phyloP scores from a whole-genome alignment of 2,113 vertebrate genomes.

The Pungitius pungitius region DNA sequence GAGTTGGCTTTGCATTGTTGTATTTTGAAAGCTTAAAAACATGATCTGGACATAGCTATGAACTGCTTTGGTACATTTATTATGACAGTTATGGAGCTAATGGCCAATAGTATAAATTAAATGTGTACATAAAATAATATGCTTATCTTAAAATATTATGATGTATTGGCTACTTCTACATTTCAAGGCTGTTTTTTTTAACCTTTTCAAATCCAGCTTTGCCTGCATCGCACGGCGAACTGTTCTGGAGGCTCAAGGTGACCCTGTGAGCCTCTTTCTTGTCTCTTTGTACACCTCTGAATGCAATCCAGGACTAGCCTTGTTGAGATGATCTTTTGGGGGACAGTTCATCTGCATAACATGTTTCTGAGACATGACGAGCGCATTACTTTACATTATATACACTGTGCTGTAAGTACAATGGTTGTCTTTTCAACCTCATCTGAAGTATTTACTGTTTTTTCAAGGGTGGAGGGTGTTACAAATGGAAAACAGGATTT shows the following conservation, averaged over 20 bases:
- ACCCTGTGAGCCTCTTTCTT: neutral
- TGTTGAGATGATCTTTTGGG: slow-evolving; percentile 2
- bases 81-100: neutral
- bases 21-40: neutral
- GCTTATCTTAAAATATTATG: neutral
- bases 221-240: neutral
- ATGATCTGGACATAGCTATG: neutral
- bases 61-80: neutral
- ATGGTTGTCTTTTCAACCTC: neutral
- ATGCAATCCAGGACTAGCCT: neutral
- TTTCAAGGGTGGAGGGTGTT: neutral
- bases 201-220: neutral
- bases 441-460: neutral
- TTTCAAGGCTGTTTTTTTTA: neutral
- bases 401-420: too few species aligned
- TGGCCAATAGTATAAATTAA: neutral
- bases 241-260: neutral
- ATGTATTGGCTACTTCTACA: neutral
- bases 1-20: neutral
- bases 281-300: neutral
- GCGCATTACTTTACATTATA: neutral
- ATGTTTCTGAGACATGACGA: slow-evolving; percentile 8
- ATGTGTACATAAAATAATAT: neutral
- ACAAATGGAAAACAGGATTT: neutral
- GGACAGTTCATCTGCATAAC: neutral